These are phyloP conservation scores for Pristionchus entomophagus DNA, from an alignment of 2,888 invertebrate species.

Conservation along the genomic window DNA sequence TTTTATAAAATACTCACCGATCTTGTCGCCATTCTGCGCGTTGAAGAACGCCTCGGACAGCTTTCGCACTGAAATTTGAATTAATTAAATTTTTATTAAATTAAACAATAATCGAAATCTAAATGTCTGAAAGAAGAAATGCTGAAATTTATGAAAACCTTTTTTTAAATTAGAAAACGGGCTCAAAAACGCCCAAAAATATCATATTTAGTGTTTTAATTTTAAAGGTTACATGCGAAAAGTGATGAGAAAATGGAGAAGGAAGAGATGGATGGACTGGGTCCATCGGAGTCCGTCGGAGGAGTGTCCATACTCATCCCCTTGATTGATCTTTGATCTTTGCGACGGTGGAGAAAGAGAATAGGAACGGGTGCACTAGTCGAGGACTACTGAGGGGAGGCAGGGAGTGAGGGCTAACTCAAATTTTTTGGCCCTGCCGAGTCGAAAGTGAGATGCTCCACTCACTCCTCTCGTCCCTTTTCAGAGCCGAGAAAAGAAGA, in stretches of 20 bases:
- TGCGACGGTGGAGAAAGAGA: not conserved
- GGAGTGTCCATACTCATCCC: not conserved
- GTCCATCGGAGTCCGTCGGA: constrained; percentile 1
- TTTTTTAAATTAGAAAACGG: not conserved
- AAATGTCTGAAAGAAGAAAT: not conserved
- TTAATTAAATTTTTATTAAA: not conserved
- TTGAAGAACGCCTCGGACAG: constrained; percentile 75
- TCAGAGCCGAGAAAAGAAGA: not conserved
- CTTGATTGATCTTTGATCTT: not conserved
- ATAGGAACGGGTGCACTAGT: not conserved
- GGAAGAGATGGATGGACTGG: constrained; percentile 8
- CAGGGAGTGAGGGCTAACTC: not conserved
- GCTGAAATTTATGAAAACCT: not conserved
- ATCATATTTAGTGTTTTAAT: not conserved
- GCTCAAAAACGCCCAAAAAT: not conserved
- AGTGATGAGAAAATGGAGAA: constrained; percentile 1
- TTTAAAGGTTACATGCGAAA: constrained; percentile 9
- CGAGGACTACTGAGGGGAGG: not conserved
- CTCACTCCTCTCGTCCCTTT: constrained; percentile 4
- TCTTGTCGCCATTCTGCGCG: constrained; percentile 70
- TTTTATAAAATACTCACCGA: constrained; percentile 62
- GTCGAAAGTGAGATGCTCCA: constrained; percentile 31
- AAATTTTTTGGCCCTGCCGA: not conserved
- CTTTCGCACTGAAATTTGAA: constrained; percentile 72
- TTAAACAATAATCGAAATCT: not conserved